A percentile compares a stretch with the other conserved stretches of the same genome.
Evolutionary conservation across 2,797 vertebrate species (phyloP).

Genomic region (Clamator glandarius): DNA sequence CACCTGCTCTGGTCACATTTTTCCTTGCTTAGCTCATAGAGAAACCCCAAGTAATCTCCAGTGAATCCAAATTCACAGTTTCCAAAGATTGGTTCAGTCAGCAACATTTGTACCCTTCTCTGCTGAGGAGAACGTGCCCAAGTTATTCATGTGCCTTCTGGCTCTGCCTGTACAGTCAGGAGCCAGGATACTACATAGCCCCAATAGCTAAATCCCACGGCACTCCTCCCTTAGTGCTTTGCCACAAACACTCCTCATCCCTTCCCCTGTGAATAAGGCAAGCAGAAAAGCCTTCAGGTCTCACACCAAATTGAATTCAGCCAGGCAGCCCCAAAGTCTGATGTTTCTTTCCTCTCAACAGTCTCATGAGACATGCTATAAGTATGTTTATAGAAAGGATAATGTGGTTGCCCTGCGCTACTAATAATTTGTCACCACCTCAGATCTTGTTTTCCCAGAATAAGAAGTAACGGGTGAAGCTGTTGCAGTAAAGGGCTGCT

Average conservation of each 20-base stretch:
- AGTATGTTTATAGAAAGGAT: not conserved
- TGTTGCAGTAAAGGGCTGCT: not conserved
- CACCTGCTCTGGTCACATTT: not conserved
- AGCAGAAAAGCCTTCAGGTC: not conserved
- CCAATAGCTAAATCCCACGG: not conserved
- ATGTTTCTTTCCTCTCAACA: not conserved
- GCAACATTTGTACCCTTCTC: not conserved
- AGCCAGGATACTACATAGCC: not conserved
- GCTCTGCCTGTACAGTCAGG: not conserved
- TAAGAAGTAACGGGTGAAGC: not conserved
- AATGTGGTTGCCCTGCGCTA: not conserved
- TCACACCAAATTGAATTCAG: not conserved
- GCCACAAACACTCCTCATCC: not conserved
- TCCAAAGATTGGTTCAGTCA: not conserved
- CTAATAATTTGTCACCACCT: not conserved
- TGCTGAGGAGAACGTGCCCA: not conserved
- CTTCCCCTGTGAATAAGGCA: accelerated
- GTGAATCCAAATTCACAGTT: not conserved
- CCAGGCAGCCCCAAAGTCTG: not conserved
- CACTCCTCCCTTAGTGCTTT: not conserved
- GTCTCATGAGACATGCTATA: not conserved
- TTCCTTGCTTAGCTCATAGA: not conserved
- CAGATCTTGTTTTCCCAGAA: not conserved
- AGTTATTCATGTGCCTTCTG: not conserved
- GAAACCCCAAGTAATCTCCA: not conserved